phyloP scores from a whole-genome alignment of 2,113 vertebrate species.

The Neoarius graeffei region DNA sequence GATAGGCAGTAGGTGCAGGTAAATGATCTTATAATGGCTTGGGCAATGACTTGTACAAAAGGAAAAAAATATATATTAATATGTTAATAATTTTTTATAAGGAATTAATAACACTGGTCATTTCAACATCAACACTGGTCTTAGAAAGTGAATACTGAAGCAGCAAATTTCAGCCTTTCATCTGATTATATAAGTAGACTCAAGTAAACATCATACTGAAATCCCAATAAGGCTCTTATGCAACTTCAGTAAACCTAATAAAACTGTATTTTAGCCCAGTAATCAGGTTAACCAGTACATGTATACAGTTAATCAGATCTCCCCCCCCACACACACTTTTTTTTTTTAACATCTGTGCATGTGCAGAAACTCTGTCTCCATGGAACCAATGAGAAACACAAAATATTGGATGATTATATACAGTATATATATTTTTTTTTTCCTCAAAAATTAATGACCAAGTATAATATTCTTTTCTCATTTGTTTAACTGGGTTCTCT shows the following conservation, averaged over 20 bases:
- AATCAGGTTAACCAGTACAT: not conserved
- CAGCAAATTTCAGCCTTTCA: not conserved
- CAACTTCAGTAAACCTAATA: not conserved
- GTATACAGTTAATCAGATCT: not conserved
- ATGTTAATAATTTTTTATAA: not conserved
- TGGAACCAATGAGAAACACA: not conserved
- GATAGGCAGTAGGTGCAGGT: not conserved
- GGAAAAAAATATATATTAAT: not conserved
- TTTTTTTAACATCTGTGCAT: not conserved
- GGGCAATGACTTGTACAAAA: not conserved
- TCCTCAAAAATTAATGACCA: no score
- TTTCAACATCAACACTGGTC: not conserved
- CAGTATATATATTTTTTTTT: no score
- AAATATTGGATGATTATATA: not conserved
- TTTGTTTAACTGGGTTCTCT: no score
- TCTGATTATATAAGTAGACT: not conserved
- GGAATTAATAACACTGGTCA: not conserved
- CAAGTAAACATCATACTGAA: not conserved
- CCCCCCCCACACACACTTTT: not conserved
- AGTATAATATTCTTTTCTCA: no score
- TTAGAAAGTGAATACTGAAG: not conserved
- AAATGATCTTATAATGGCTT: conserved; percentile 13
- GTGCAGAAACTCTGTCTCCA: not conserved
- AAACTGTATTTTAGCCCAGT: not conserved
- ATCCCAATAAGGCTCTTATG: not conserved